Evolutionary conservation across 2,797 vertebrate genomes (phyloP), one percentile per base, ranked within the genome.

Genomic region (Xiphorhynchus erythropygius): DNA sequence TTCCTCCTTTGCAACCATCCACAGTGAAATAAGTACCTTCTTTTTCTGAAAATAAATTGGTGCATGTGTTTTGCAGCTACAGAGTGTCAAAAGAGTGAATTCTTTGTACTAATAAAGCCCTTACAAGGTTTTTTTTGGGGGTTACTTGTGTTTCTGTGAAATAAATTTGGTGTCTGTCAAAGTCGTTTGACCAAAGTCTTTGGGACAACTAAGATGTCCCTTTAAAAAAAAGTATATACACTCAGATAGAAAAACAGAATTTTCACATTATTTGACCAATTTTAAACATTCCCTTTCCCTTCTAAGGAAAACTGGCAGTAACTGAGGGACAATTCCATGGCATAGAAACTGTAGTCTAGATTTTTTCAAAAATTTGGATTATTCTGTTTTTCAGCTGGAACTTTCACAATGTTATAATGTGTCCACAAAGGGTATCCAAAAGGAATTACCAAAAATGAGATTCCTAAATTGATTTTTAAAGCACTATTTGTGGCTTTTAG

Each of bases 231-330:
- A 80, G 18, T 70, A 22, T 27, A n/a, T 68, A 35, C 35, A 42
- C 39, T 49, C 8, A 52, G n/a, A 46, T 59, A 82, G 75, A 74
- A 87, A 87, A 59, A 59, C 41, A 64, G 89, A 85, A 80, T 89
- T 70, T 88, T 90, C 22, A 15, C 82, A 33, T 35, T 76, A 27
- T 87, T 71, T 83, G 68, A 70, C 84, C 81, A 84, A 23, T 60
- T 85, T 85, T 55, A 91, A 86, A 76, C 65, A 88, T 86, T 84
- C 25, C 70, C 24, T 89, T 92, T 49, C 76, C 65, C 28, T 92
- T 56, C n/a, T 84, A 33, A 46, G 55, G 87, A 80, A 93, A 84
- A 64, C 16, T 16, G 24, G 24, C 33, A 74, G 33, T 55, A 49
- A 67, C 37, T 22, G 56, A 67, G 56, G 16, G 55, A 84, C 35